A percentile compares a stretch with the other conserved stretches of the same genome.
Evolutionary conservation across 2,113 vertebrate genomes (phyloP).

Genomic region (Plectropomus leopardus): DNA sequence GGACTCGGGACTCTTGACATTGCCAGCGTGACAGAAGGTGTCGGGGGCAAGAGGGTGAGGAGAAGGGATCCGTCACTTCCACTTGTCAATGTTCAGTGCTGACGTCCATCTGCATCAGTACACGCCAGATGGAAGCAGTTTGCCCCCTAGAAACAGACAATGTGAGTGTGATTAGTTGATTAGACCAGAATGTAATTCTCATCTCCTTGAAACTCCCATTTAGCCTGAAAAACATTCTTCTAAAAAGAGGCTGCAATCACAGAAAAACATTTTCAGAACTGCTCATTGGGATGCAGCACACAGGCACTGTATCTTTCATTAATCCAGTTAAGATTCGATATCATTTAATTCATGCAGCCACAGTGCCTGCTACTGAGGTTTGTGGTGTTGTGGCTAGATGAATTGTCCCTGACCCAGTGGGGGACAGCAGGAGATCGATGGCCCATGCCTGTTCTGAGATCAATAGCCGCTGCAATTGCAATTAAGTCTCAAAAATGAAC

Average conservation of each 20-base stretch:
- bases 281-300: slow-evolving; percentile 36
- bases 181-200: background rate
- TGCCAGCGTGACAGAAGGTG: slow-evolving; percentile 88
- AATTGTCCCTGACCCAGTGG: slow-evolving; percentile 60
- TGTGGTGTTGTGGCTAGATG: slow-evolving; percentile 43
- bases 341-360: slow-evolving; percentile 30
- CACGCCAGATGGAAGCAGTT: slow-evolving; percentile 60
- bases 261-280: background rate
- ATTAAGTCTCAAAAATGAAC: slow-evolving; percentile 73
- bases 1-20: slow-evolving; percentile 99
- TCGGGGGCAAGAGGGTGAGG: slow-evolving; percentile 61
- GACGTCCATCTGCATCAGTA: slow-evolving; percentile 69
- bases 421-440: slow-evolving; percentile 65
- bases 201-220: slow-evolving; percentile 9
- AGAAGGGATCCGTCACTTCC: slow-evolving; percentile 55
- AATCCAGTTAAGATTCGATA: slow-evolving; percentile 44
- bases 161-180: slow-evolving; percentile 16
- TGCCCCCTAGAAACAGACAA: slow-evolving; percentile 63
- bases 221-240: background rate
- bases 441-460: slow-evolving; percentile 46
- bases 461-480: slow-evolving; percentile 64
- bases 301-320: slow-evolving; percentile 23
- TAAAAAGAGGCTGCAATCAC: background rate
- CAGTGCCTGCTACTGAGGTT: slow-evolving; percentile 1
- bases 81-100: slow-evolving; percentile 58